Evolutionary conservation across 2,797 vertebrate genomes (phyloP), one percentile per base, ranked within the genome.

Genomic region (Poecilia wingei): DNA sequence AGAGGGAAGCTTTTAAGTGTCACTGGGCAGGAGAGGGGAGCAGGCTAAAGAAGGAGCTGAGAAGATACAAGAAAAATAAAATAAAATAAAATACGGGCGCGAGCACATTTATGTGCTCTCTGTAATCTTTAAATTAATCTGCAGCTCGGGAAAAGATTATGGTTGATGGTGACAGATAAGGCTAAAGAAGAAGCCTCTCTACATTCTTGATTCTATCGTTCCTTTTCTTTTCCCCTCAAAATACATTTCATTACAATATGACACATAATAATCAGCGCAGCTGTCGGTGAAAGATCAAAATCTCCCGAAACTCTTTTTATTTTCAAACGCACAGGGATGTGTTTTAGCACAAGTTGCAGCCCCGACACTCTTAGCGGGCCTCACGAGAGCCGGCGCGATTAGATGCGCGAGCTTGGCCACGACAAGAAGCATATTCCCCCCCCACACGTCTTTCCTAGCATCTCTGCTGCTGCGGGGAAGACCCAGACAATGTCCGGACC

Each of bases 51-150:
- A 74, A 70, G 14, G 75, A 75, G 39, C 74, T 61, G 39, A 20
- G 74, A 75, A 73, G 69, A 84, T n/a, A 13, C 68, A 79, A 81
- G 71, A 51, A 41, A 82, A 46, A 45, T 45, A 20, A 80, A 45
- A 61, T 39, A 41, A 1, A 39, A 39, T 39, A 39, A 39, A 39
- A 64, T 45, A 55, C 33, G 55, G 49, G 71, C 84, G 76, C 76
- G 39, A 78, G 72, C 79, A 82, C 88, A 91, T 82, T 82, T 85
- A 88, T 83, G 76, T 31, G 83, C 83, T 72, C 84, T 79, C 83
- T 45, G 53, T 87, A 91, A 95, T 95, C 93, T 95, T 94, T 94
- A 94, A 95, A 94, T 95, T 87, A 93, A 96, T 95, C 93, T 93
- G 84, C 88, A 88, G 82, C 86, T 79, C 82, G 88, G 88, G 87